phyloP scores from a whole-genome alignment of 2,888 invertebrate genomes.

The Synanthedon myopaeformis region DNA sequence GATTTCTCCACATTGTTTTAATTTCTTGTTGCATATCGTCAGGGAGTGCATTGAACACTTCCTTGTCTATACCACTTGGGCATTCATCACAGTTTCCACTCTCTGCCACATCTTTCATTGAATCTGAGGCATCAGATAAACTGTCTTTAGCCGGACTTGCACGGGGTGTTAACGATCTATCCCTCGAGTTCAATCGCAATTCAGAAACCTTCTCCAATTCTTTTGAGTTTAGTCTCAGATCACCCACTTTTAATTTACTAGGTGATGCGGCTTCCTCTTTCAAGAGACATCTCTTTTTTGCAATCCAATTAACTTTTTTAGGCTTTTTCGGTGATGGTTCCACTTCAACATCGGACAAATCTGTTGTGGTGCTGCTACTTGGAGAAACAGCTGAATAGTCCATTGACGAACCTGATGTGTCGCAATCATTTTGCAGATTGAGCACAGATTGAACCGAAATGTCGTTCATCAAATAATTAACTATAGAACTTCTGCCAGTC shows the following conservation, averaged over 20 bases:
- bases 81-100: conserved; percentile 61
- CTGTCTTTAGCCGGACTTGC: conserved; percentile 60
- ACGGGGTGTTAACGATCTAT: conserved; percentile 54
- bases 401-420: conserved; percentile 56
- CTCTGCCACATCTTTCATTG: conserved; percentile 49
- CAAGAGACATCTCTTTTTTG: conserved; percentile 56
- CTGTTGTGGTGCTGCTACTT: conserved; percentile 65
- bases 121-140: conserved; percentile 48
- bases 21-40: conserved; percentile 79
- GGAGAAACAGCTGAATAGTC: conserved; percentile 61
- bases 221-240: conserved; percentile 74
- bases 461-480: conserved; percentile 81
- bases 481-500: conserved; percentile 77
- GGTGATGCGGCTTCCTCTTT: conserved; percentile 74
- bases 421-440: conserved; percentile 72
- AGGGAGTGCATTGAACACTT: conserved; percentile 79
- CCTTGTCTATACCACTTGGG: conserved; percentile 76
- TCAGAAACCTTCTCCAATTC: conserved; percentile 70
- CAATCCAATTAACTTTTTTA: conserved; percentile 63
- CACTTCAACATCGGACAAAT: conserved; percentile 75
- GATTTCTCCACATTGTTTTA: conserved; percentile 75
- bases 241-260: conserved; percentile 76
- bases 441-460: conserved; percentile 83
- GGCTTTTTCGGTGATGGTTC: conserved; percentile 84
- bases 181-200: conserved; percentile 53